A percentile compares a stretch with the other conserved stretches of the same genome.
phyloP scores from a whole-genome alignment of 2,113 vertebrate genomes.

The Melanerpes aurifrons region DNA sequence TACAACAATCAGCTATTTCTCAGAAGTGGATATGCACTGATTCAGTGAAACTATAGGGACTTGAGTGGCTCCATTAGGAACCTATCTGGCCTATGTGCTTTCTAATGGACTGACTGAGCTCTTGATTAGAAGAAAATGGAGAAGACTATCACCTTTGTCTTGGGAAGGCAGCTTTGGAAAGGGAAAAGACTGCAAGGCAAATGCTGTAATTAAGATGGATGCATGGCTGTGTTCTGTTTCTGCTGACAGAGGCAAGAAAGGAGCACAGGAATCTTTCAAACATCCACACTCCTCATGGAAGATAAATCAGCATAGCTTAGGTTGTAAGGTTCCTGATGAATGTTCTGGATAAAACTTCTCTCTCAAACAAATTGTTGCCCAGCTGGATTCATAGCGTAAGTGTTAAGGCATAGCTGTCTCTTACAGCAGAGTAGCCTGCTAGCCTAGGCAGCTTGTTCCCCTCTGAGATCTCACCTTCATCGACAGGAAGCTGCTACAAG shows the following conservation, averaged over 20 bases:
- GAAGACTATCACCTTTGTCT: background rate
- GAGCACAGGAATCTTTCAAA: background rate
- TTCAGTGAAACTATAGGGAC: background rate
- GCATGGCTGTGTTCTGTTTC: background rate
- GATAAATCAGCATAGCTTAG: background rate
- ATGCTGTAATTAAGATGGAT: background rate
- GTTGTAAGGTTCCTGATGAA: background rate
- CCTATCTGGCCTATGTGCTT: background rate
- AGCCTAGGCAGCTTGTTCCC: background rate
- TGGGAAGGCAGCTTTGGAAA: background rate
- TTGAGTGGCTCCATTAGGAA: background rate
- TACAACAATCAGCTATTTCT: background rate
- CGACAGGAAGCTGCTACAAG: background rate
- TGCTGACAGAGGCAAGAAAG: background rate
- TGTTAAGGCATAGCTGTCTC: background rate
- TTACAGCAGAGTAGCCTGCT: background rate
- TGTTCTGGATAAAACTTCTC: background rate
- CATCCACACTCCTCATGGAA: background rate
- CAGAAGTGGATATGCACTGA: background rate
- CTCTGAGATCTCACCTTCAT: background rate
- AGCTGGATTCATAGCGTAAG: background rate
- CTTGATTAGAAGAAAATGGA: background rate
- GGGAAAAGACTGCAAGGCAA: background rate
- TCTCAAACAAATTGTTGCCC: fast-evolving
- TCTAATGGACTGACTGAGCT: background rate